Percentiles rank a stretch among this genome's conserved stretches.
Evolutionary conservation across 30 jellyfish, hydroid and myxozoan genomes (phyloP).

Genomic region (Nemopilema nomurai): DNA sequence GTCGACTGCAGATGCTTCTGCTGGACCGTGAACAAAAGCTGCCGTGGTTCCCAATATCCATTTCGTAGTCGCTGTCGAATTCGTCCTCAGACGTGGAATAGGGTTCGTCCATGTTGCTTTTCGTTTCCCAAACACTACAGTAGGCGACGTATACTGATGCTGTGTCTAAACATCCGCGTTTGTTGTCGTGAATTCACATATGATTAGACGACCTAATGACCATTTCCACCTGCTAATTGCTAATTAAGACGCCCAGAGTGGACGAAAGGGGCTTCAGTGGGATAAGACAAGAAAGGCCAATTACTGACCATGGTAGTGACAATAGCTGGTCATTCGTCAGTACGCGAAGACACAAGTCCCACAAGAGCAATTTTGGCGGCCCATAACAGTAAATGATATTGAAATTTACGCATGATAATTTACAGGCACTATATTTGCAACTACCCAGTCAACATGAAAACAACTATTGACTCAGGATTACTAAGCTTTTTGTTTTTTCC

Average conservation of each 20-base stretch:
- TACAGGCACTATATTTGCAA: too few relatives aligned
- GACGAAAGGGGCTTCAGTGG: background rate
- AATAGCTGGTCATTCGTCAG: too few relatives aligned
- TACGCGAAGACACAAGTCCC: too few relatives aligned
- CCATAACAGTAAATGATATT: too few relatives aligned
- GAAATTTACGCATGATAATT: too few relatives aligned
- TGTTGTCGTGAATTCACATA: background rate
- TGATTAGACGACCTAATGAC: background rate
- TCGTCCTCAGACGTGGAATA: constrained; percentile 13
- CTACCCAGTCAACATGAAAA: background rate
- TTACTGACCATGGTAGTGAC: too few relatives aligned
- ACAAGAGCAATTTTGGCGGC: too few relatives aligned
- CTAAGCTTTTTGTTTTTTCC: background rate
- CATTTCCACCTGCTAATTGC: background rate
- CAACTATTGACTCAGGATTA: background rate
- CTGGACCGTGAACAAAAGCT: background rate
- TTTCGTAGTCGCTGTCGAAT: background rate
- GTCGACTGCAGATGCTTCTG: background rate
- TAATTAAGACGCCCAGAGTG: background rate
- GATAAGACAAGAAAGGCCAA: too few relatives aligned
- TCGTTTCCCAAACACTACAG: background rate
- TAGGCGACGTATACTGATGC: background rate
- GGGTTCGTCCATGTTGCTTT: background rate
- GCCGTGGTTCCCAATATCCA: background rate
- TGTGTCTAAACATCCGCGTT: background rate